Percentiles rank a stretch among this genome's conserved stretches.
Conservation (phyloP, 2,797 vertebrate genomes). For the Enteromius treurensis region DNA sequence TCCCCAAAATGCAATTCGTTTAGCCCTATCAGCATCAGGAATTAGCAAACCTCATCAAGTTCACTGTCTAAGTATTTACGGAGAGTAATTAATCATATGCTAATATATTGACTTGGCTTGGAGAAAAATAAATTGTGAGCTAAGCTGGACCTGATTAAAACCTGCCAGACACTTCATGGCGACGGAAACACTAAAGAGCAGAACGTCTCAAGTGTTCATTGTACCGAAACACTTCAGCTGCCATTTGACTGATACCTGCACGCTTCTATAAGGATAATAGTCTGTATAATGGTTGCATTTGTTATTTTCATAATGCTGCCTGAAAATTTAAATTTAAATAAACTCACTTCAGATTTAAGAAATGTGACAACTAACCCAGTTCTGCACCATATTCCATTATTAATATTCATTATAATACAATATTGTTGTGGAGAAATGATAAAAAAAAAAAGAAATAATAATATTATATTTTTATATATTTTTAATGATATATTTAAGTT, state of each 20-base stretch:
- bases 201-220: slow-evolving; percentile 8
- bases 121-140: slow-evolving; percentile 62
- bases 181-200: slow-evolving; percentile 4
- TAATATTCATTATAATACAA: not conserved
- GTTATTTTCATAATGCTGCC: not conserved
- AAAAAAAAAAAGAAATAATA: too few species aligned
- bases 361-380: not conserved
- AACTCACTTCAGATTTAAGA: not conserved
- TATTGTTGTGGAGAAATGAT: too few species aligned
- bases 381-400: not conserved
- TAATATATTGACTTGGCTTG: slow-evolving; percentile 53
- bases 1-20: slow-evolving; percentile 63
- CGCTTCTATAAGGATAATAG: not conserved
- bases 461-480: too few species aligned
- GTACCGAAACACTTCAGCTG: slow-evolving; percentile 5
- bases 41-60: slow-evolving; percentile 75
- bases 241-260: not conserved
- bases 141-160: slow-evolving; percentile 52
- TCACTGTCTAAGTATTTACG: slow-evolving; percentile 73
- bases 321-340: not conserved
- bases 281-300: not conserved
- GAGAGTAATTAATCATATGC: slow-evolving; percentile 75
- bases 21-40: slow-evolving; percentile 73
- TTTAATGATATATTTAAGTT: too few species aligned
- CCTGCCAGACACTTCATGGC: slow-evolving; percentile 39